Evolutionary conservation across 1,140 invertebrate species (phyloP).

Genomic region (Drosophila trapezifrons): DNA sequence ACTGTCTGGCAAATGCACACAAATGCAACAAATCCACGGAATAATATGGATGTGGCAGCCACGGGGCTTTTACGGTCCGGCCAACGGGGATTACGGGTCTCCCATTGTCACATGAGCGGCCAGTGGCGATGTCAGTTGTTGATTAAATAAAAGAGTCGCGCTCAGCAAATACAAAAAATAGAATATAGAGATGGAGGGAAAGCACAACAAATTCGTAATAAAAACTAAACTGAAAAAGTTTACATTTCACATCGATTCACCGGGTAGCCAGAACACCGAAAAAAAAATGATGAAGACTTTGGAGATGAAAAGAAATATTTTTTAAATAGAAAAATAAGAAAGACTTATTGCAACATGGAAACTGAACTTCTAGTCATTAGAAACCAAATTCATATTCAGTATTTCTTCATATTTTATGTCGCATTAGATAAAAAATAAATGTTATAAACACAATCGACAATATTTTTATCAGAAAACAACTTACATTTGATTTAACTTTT

Average conservation of each 20-base stretch:
- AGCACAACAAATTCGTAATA: constrained; percentile 47
- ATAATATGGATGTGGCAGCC: constrained; percentile 74
- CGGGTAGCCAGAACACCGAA: constrained; percentile 12
- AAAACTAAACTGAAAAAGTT: constrained; percentile 63
- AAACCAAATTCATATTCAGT: too few relatives aligned
- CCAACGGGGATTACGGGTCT: constrained; percentile 64
- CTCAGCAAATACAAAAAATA: constrained; percentile 23
- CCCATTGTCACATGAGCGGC: constrained; percentile 62
- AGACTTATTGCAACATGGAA: too few relatives aligned
- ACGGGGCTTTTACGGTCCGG: constrained; percentile 68
- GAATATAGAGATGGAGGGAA: constrained; percentile 20
- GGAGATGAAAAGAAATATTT: too few relatives aligned
- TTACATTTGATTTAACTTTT: not conserved
- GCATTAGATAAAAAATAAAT: too few relatives aligned
- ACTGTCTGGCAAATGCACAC: constrained; percentile 58
- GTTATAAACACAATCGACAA: too few relatives aligned
- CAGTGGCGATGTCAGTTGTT: constrained; percentile 72
- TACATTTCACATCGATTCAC: constrained; percentile 75
- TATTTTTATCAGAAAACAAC: too few relatives aligned
- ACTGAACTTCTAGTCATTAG: too few relatives aligned
- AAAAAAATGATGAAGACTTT: too few relatives aligned
- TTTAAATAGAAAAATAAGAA: not conserved
- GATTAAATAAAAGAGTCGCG: constrained; percentile 73
- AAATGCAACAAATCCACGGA: constrained; percentile 78
- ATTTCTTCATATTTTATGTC: too few relatives aligned